A percentile compares a stretch with the other conserved stretches of the same genome.
Evolutionary conservation across 2,888 invertebrate genomes (phyloP).

Genomic region (Smittia sp.): DNA sequence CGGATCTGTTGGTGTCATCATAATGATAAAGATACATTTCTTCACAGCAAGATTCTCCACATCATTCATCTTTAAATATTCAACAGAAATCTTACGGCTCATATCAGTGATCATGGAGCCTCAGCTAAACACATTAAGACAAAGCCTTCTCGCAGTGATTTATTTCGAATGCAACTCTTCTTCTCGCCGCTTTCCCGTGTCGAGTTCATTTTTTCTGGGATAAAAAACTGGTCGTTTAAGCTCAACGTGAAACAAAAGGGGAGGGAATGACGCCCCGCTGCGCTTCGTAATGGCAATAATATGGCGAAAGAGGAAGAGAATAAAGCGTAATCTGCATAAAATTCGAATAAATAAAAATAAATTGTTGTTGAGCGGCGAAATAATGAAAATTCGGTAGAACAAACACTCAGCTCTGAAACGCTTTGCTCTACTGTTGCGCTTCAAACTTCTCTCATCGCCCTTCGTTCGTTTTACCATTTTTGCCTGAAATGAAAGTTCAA

Average conservation of each 20-base stretch:
- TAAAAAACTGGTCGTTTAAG: not conserved
- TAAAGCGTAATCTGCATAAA: constrained; percentile 34
- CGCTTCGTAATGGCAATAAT: not conserved
- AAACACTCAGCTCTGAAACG: not conserved
- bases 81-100: no score
- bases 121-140: constrained; percentile 12
- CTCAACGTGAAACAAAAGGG: not conserved
- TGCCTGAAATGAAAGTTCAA: not conserved
- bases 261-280: not conserved
- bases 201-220: not conserved
- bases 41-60: no score
- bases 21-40: no score
- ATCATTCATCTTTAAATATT: no score
- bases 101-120: no score
- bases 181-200: not conserved
- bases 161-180: constrained; percentile 11
- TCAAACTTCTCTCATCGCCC: not conserved
- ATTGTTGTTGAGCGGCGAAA: constrained; percentile 9
- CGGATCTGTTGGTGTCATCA: no score
- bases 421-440: not conserved
- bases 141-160: constrained; percentile 35
- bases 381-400: constrained; percentile 2
- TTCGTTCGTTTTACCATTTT: not conserved
- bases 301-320: not conserved
- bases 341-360: constrained; percentile 37